Conservation (phyloP, 2,797 vertebrate genomes). For the Sardinella longiceps region DNA sequence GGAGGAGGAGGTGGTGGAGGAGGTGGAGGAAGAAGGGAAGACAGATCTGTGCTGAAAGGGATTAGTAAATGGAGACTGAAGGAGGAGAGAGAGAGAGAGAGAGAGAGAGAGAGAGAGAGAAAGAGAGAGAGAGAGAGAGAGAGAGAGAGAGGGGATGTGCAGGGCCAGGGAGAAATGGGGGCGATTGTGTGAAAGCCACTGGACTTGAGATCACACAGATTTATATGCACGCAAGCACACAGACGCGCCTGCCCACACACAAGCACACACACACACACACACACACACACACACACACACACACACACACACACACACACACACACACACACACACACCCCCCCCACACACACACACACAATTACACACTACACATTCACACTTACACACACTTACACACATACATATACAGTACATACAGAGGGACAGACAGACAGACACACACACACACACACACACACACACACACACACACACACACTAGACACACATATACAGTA, state of each 20-base stretch:
- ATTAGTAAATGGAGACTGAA: neutral
- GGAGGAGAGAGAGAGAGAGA: neutral
- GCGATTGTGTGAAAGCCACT: neutral
- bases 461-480: neutral
- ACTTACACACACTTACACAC: neutral
- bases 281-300: conserved; percentile 4
- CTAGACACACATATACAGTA: neutral
- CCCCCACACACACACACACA: neutral
- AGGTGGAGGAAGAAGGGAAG: neutral
- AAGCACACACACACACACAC: conserved; percentile 3
- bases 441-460: neutral
- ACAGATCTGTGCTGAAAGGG: neutral
- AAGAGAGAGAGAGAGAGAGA: neutral
- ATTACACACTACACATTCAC: neutral
- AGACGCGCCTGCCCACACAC: neutral
- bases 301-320: neutral
- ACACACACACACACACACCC: conserved; percentile 1
- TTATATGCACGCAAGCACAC: neutral
- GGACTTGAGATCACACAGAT: neutral
- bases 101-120: neutral
- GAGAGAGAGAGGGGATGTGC: neutral
- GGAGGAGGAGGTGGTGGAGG: too few relatives aligned
- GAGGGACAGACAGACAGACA: neutral
- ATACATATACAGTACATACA: neutral
- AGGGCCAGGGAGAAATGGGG: neutral